Base-by-base conservation (phyloP, 2,797 vertebrate species). In the Peromyscus eremicus region DNA sequence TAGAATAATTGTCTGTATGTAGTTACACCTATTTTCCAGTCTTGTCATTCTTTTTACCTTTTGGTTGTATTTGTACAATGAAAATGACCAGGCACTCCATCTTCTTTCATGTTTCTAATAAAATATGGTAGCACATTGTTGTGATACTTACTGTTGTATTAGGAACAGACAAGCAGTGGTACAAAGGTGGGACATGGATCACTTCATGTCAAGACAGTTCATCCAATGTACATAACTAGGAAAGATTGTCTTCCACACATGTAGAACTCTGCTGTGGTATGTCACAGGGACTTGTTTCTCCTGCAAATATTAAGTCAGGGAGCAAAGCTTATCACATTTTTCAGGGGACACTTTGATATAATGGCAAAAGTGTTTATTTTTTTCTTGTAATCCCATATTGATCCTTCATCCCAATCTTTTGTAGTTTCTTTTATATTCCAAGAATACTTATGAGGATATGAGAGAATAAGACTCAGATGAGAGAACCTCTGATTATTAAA, bases 71-170 rank as follows among this genome's bases (percentile, higher is more conserved):
- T 34, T 76, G n/a, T 52, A 57, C 94, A 91, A 86, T 70, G 71
- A 94, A 94, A 82, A 37, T 25, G 0, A 7, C 12, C 4, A 16
- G n/a, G 75, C 0, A 21, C 83, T 52, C 17, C 43, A 60, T 40
- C 29, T 4, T 2, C 5, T 37, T 11, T 92, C 89, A 7, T 17
- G 16, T 0, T 87, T 76, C 10, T 71, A 71, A 62, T 27, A 5
- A 9, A 68, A 4, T 3, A 2, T 62, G 10, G n/a, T n/a, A 34
- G 32, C n/a, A 29, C 17, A 43, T 4, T 62, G 52, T 43, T 55
- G 34, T 46, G 25, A 55, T 80, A 93, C 70, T 96, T 85, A n/a
- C n/a, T n/a, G n/a, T 88, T 85, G 29, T 86, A 62, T 40, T 75
- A 55, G 62, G 77, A 71, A 64, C 1, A 40, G 11, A 62, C 2